Evolutionary conservation across 2,888 invertebrate species (phyloP).

Genomic region (Troilus luridus): DNA sequence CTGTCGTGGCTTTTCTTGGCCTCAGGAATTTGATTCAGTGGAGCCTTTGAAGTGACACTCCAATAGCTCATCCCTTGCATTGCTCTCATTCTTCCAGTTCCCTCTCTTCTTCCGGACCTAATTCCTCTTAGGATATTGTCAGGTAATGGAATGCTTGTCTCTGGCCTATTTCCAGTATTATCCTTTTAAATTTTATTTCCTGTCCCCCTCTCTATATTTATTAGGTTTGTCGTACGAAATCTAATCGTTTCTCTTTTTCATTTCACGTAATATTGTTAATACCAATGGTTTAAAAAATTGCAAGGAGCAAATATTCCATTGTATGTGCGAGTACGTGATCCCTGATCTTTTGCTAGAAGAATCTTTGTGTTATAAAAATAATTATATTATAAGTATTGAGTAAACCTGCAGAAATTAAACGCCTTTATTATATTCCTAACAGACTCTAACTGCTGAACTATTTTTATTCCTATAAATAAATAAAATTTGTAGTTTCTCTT

Average conservation of each 20-base stretch:
- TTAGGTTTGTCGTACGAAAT: background rate
- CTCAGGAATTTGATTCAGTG: conserved; percentile 30
- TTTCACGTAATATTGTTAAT: no score
- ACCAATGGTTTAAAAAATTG: no score
- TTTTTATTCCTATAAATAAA: background rate
- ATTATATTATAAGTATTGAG: no score
- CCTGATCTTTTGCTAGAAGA: no score
- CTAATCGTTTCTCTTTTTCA: background rate
- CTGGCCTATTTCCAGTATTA: background rate
- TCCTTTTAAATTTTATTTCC: background rate
- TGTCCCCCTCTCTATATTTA: background rate
- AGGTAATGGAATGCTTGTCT: background rate
- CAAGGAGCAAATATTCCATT: no score
- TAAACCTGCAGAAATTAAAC: no score
- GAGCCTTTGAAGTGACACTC: conserved; percentile 27
- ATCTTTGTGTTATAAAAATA: no score
- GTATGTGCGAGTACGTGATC: no score
- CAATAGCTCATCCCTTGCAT: conserved; percentile 7
- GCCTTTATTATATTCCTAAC: no score
- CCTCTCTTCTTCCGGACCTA: background rate
- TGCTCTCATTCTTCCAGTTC: background rate
- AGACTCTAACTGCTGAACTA: no score
- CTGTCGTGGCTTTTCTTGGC: conserved; percentile 3
- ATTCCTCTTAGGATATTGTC: background rate
- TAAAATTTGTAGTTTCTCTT: background rate